These are phyloP conservation scores for Salvator merianae DNA, from an alignment of 2,113 vertebrate genomes.

Conservation along the genomic window DNA sequence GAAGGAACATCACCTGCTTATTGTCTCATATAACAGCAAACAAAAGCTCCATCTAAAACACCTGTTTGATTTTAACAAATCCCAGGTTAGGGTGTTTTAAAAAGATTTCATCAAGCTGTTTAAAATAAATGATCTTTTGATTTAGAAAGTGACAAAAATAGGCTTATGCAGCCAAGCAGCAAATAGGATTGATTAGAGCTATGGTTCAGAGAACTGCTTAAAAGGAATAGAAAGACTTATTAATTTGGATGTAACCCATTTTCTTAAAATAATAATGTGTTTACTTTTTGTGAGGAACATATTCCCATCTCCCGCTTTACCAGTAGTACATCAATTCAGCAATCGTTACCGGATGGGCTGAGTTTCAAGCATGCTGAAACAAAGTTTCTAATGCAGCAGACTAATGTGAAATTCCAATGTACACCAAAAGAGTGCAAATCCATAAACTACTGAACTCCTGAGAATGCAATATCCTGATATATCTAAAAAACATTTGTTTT, in stretches of 20 bases:
- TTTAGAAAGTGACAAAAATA: constrained; percentile 7
- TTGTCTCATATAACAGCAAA: neutral
- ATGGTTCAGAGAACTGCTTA: neutral
- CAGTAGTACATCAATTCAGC: neutral
- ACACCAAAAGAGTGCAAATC: neutral
- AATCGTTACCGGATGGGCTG: neutral
- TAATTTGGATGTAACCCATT: neutral
- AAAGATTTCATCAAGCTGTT: neutral
- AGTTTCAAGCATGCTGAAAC: neutral
- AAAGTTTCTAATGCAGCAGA: too few relatives aligned
- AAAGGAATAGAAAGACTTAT: constrained; percentile 4
- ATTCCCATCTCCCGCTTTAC: neutral
- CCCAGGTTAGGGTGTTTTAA: neutral
- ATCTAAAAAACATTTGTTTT: constrained; percentile 1
- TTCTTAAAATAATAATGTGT: neutral
- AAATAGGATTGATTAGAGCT: neutral
- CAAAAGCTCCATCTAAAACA: neutral
- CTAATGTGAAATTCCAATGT: too few relatives aligned
- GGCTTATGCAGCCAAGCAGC: neutral
- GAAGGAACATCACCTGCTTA: neutral
- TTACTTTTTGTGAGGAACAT: neutral
- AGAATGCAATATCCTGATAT: constrained; percentile 9
- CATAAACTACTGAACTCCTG: neutral
- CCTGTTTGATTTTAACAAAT: neutral
- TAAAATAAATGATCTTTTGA: neutral